phyloP scores from a whole-genome alignment of 2,113 vertebrate genomes.

The Fulica atra region DNA sequence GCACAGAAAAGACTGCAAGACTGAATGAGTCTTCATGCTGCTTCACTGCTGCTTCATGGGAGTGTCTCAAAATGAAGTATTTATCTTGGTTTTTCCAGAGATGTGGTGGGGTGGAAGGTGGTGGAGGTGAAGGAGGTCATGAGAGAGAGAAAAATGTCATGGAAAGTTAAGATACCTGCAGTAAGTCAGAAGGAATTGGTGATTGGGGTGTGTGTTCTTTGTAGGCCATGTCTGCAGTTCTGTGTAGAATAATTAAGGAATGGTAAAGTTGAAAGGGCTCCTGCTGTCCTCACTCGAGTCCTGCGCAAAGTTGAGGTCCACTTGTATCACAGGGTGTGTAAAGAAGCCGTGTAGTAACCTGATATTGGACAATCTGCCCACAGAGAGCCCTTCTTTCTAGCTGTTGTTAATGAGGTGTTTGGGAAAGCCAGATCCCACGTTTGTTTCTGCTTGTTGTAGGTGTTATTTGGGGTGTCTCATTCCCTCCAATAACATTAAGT shows the following conservation, averaged over 20 bases:
- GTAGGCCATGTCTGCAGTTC: neutral
- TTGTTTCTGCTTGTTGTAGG: neutral
- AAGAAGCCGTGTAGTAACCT: neutral
- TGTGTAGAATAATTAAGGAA: neutral
- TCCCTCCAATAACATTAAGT: neutral
- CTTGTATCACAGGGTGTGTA: neutral
- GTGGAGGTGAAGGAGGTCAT: neutral
- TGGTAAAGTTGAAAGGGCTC: neutral
- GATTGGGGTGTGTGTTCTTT: neutral
- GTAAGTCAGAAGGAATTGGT: neutral
- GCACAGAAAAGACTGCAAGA: neutral
- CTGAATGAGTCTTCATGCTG: neutral
- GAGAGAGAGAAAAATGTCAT: neutral
- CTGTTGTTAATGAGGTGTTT: neutral
- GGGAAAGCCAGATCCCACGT: neutral
- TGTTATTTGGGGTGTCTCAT: neutral
- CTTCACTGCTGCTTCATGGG: neutral
- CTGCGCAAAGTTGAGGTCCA: neutral
- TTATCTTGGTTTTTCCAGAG: neutral
- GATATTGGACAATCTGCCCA: neutral
- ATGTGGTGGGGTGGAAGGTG: fast-evolving
- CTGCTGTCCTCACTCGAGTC: neutral
- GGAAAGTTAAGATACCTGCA: neutral
- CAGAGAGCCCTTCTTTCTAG: neutral
- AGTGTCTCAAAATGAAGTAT: neutral